Evolutionary conservation across 2,797 vertebrate genomes (phyloP).

Genomic region (Danio albolineatus): DNA sequence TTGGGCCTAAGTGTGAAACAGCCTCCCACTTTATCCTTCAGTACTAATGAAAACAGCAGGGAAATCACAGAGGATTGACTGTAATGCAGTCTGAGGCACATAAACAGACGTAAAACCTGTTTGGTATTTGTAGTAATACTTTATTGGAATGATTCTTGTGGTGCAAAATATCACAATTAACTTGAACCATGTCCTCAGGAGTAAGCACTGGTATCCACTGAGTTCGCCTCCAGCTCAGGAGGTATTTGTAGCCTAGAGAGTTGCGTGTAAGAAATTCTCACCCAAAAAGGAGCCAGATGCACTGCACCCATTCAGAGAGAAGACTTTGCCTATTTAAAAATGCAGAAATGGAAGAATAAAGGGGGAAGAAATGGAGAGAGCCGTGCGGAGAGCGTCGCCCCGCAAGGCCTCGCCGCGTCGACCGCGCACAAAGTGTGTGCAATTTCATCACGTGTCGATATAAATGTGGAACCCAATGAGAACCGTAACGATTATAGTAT

Average conservation of each 20-base stretch:
- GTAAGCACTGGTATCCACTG: slow-evolving; percentile 65
- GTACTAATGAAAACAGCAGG: too few relatives aligned
- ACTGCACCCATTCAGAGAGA: slow-evolving; percentile 48
- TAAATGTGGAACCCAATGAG: slow-evolving; percentile 3
- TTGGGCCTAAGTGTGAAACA: too few relatives aligned
- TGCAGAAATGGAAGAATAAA: slow-evolving; percentile 36
- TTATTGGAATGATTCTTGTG: slow-evolving; percentile 83
- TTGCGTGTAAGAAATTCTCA: slow-evolving; percentile 52
- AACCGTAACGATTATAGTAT: slow-evolving; percentile 24
- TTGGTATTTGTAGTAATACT: slow-evolving; percentile 80
- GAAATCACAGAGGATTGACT: too few relatives aligned
- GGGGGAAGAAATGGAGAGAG: slow-evolving; percentile 11
- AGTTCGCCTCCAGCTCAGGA: slow-evolving; percentile 50
- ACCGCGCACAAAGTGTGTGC: slow-evolving; percentile 3
- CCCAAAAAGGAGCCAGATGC: slow-evolving; percentile 46
- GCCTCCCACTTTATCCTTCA: too few relatives aligned
- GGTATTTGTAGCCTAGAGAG: slow-evolving; percentile 39
- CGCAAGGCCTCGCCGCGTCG: not conserved
- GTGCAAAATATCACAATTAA: slow-evolving; percentile 81
- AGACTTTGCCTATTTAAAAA: slow-evolving; percentile 45
- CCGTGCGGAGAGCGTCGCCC: not conserved
- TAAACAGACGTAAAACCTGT: not conserved
- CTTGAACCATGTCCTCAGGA: slow-evolving; percentile 65
- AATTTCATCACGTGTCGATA: not conserved
- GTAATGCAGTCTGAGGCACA: not conserved